These are phyloP conservation scores for Myotis lucifugus DNA, from an alignment of 2,113 vertebrate genomes.

Conservation along the genomic window DNA sequence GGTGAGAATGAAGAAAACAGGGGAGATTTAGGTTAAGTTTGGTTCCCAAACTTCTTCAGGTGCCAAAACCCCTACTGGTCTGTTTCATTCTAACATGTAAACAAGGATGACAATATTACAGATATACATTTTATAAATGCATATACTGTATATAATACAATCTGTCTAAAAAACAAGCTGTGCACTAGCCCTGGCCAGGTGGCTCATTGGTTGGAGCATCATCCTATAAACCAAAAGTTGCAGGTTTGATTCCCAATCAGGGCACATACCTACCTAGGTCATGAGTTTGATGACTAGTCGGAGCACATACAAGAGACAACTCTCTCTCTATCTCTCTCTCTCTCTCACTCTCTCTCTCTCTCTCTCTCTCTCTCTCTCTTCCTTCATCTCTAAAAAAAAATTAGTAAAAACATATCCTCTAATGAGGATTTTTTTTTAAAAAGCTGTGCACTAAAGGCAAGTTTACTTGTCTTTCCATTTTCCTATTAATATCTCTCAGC, in stretches of 20 bases:
- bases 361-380: background rate
- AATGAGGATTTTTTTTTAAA: background rate
- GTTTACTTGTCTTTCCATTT: background rate
- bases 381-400: background rate
- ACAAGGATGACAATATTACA: background rate
- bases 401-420: background rate
- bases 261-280: too few species aligned
- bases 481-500: background rate
- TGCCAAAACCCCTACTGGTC: background rate
- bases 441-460: background rate
- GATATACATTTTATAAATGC: background rate
- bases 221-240: background rate
- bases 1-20: constrained; percentile 27
- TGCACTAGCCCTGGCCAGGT: background rate
- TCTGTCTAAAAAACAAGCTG: constrained; percentile 5
- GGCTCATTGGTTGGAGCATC: background rate
- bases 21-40: background rate
- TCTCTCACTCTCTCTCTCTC: too few species aligned
- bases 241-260: background rate
- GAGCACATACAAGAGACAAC: too few species aligned
- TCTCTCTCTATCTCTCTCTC: too few species aligned
- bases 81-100: constrained; percentile 30
- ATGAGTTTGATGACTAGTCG: too few species aligned
- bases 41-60: background rate
- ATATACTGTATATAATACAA: background rate